Conservation (phyloP, 2,797 vertebrate species). For the Dryobates pubescens region DNA sequence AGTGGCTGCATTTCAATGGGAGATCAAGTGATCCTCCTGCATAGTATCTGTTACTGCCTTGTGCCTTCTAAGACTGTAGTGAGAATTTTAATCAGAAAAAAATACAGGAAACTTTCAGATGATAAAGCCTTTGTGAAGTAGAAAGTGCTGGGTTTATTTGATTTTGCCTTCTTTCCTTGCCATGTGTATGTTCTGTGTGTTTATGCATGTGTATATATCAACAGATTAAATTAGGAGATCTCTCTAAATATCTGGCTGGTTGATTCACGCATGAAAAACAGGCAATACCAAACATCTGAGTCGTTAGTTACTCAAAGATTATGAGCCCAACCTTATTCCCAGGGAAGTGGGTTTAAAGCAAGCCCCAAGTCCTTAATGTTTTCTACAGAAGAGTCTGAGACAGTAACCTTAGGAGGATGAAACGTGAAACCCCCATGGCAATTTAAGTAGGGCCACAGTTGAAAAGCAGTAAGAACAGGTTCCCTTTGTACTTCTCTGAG, state of each 20-base stretch:
- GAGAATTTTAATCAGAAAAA: conserved; percentile 4
- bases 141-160: background rate
- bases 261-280: background rate
- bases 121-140: background rate
- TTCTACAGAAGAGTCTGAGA: conserved; percentile 62
- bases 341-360: conserved; percentile 13
- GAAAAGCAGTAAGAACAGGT: conserved; percentile 69
- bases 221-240: background rate
- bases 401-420: conserved; percentile 66
- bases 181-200: background rate
- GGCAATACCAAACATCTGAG: conserved; percentile 30
- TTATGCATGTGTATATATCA: background rate
- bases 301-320: background rate
- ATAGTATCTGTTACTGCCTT: background rate
- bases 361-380: conserved; percentile 43
- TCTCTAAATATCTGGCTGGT: background rate
- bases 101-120: background rate
- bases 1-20: conserved; percentile 36
- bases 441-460: conserved; percentile 41
- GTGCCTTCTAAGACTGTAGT: background rate
- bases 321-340: conserved; percentile 42
- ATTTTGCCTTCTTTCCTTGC: background rate
- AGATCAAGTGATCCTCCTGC: conserved; percentile 32
- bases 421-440: conserved; percentile 46
- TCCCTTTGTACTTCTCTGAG: conserved; percentile 62